Evolutionary conservation across 2,113 vertebrate genomes (phyloP).

Genomic region (Nanorana parkeri): DNA sequence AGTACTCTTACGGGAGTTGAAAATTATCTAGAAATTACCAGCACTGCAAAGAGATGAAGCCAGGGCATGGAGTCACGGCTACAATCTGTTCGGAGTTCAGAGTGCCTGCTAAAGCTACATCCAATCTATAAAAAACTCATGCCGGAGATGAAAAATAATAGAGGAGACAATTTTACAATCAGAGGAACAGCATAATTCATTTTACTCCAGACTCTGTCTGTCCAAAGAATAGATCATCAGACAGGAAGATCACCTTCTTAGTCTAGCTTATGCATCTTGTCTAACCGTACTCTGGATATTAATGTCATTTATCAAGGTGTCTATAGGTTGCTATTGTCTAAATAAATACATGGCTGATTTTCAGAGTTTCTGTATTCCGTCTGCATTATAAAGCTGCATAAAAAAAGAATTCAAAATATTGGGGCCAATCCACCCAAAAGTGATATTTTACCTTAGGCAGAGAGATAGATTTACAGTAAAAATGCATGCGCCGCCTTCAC

Average conservation of each 20-base stretch:
- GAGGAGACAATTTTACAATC: conserved; percentile 62
- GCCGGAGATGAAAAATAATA: conserved; percentile 64
- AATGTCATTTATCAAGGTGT: conserved; percentile 23
- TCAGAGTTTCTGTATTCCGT: no score
- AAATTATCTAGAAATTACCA: conserved; percentile 61
- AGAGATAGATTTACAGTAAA: no score
- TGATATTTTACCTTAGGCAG: no score
- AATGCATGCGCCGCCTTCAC: no score
- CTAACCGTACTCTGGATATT: conserved; percentile 51
- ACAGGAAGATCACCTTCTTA: conserved; percentile 53
- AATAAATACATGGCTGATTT: no score
- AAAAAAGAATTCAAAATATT: no score
- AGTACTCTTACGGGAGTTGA: conserved; percentile 47
- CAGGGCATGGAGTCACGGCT: conserved; percentile 31
- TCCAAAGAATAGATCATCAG: conserved; percentile 63
- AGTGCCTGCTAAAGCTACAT: conserved; percentile 59
- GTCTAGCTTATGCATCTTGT: conserved; percentile 60
- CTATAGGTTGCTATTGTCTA: conserved; percentile 32
- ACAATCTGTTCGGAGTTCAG: conserved; percentile 63
- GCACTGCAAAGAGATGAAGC: conserved; percentile 55
- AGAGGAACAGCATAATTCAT: conserved; percentile 62
- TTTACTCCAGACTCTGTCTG: conserved; percentile 62
- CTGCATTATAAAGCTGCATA: no score
- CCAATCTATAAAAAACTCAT: conserved; percentile 60
- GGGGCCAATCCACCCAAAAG: no score